phyloP scores from a whole-genome alignment of 2,113 vertebrate genomes.

The Pomatostomus ruficeps region DNA sequence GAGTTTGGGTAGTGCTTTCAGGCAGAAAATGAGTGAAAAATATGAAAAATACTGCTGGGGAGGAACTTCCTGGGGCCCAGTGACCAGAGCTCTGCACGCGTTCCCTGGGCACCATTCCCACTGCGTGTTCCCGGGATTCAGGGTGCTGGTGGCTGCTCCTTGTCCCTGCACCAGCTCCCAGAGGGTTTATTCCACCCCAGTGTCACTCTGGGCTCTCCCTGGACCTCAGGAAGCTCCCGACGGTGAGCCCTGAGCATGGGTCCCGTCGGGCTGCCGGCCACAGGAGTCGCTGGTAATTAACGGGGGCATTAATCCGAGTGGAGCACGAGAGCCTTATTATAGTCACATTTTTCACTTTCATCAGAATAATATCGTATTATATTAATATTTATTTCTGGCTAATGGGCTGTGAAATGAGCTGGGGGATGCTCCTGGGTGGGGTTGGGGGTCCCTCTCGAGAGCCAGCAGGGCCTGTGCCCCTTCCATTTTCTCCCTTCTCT shows the following conservation, averaged over 20 bases:
- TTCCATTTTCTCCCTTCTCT: neutral
- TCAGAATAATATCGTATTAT: constrained; percentile 50
- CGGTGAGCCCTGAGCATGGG: accelerated
- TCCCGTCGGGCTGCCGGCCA: neutral
- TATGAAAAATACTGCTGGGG: accelerated
- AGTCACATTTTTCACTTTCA: constrained; percentile 58
- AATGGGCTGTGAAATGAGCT: constrained; percentile 38
- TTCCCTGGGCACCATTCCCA: neutral
- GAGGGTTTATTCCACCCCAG: no score
- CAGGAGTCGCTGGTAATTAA: constrained; percentile 55
- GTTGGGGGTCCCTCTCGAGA: neutral
- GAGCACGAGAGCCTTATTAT: constrained; percentile 31
- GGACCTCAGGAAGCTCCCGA: neutral
- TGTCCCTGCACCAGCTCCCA: neutral
- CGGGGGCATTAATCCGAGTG: constrained; percentile 4
- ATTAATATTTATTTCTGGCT: constrained; percentile 63
- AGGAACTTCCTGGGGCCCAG: neutral
- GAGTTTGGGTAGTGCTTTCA: neutral
- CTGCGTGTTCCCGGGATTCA: accelerated
- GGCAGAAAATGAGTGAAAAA: neutral
- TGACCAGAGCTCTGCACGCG: accelerated
- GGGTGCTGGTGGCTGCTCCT: neutral
- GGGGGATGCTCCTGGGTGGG: neutral
- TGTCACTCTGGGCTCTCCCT: accelerated
- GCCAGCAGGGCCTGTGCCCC: neutral